phyloP scores from a whole-genome alignment of 2,113 vertebrate genomes.

The Desmodus rotundus region DNA sequence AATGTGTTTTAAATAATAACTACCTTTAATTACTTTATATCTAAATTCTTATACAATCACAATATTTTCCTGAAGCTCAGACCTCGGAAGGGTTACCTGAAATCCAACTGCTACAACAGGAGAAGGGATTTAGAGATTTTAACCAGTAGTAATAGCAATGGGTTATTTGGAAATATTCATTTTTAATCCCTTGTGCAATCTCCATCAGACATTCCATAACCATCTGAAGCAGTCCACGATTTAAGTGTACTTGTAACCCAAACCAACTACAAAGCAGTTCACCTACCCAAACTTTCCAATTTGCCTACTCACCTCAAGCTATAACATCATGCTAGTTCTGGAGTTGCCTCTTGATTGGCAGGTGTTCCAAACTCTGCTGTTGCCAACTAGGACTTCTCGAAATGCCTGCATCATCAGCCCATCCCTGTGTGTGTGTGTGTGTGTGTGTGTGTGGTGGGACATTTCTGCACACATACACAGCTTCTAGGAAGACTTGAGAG shows the following conservation, averaged over 20 bases:
- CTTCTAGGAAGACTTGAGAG: background rate
- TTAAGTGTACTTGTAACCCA: background rate
- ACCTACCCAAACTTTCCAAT: background rate
- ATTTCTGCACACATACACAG: background rate
- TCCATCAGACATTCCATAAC: background rate
- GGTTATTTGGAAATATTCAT: background rate
- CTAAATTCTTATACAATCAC: background rate
- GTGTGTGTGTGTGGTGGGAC: background rate
- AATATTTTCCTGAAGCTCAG: background rate
- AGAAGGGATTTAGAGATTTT: background rate
- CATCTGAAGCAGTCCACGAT: background rate
- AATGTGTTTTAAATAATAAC: background rate
- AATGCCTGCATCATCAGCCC: background rate
- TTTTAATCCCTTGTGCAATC: background rate
- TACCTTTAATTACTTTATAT: background rate
- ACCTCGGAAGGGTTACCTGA: no score
- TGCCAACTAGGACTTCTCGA: background rate
- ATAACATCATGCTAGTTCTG: background rate
- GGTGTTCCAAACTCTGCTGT: background rate
- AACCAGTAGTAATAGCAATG: background rate
- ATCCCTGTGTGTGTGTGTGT: background rate
- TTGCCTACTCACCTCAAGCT: background rate
- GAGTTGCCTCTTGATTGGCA: background rate
- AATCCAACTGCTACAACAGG: background rate
- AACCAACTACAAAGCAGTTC: background rate